Percentiles rank a stretch among this genome's conserved stretches.
Conservation (phyloP, 2,888 invertebrate genomes). For the Platycheirus albimanus region DNA sequence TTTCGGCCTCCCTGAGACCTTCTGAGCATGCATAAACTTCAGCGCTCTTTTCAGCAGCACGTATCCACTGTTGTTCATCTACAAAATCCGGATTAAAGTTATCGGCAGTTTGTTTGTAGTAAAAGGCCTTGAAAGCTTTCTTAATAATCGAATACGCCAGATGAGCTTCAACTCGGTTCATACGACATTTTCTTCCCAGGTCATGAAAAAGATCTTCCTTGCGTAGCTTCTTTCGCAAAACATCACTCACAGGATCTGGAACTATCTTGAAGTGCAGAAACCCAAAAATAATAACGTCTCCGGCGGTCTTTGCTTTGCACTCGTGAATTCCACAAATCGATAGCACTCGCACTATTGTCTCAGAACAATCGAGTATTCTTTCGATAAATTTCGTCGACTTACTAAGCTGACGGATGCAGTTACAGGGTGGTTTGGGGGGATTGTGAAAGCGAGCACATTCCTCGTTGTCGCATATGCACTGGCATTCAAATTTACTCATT, state of each 20-base stretch:
- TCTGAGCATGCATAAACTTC: conserved; percentile 79
- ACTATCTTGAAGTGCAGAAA: conserved; percentile 81
- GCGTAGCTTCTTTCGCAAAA: conserved; percentile 79
- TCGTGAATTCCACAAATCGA: conserved; percentile 81
- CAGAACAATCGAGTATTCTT: conserved; percentile 79
- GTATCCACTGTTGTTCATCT: conserved; percentile 80
- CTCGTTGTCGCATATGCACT: conserved; percentile 38
- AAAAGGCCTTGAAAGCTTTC: conserved; percentile 80
- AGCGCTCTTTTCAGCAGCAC: conserved; percentile 79
- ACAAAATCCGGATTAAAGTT: conserved; percentile 76
- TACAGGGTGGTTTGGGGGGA: conserved; percentile 44
- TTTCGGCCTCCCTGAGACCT: conserved; percentile 79
- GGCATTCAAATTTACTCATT: conserved; percentile 48
- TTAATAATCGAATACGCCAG: conserved; percentile 80
- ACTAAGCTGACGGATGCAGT: conserved; percentile 60
- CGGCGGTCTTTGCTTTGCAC: conserved; percentile 80
- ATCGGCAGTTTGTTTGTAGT: conserved; percentile 78
- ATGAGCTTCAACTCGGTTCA: conserved; percentile 81
- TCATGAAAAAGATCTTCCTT: conserved; percentile 80
- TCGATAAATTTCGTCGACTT: conserved; percentile 80
- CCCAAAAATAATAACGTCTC: conserved; percentile 79
- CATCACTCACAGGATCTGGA: conserved; percentile 79
- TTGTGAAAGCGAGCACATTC: conserved; percentile 58
- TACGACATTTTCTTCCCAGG: conserved; percentile 80
- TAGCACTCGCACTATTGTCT: conserved; percentile 79